Evolutionary conservation across 2,797 vertebrate species (phyloP).

Genomic region (Myoxocephalus aenaeus): DNA sequence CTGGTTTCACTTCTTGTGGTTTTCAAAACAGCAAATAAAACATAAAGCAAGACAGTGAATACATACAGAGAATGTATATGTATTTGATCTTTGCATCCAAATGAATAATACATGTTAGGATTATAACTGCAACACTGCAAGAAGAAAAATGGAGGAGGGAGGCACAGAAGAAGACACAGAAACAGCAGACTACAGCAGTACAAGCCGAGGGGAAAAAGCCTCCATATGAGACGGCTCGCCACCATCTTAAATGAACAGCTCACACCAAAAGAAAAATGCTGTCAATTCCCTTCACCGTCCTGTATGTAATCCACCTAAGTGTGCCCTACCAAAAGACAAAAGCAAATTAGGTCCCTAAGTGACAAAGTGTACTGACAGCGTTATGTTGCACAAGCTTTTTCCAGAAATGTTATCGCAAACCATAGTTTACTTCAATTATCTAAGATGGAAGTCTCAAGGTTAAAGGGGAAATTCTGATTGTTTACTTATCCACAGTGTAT

Average conservation of each 20-base stretch:
- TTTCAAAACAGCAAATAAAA: conserved; percentile 30
- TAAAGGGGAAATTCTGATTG: background rate
- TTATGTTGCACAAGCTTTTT: conserved; percentile 59
- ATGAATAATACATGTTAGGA: conserved; percentile 41
- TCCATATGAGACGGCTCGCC: background rate
- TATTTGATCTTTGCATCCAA: conserved; percentile 28
- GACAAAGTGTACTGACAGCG: conserved; percentile 29
- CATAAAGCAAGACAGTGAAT: background rate
- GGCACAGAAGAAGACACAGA: background rate
- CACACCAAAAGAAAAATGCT: conserved; percentile 13
- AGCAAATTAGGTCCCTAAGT: conserved; percentile 40
- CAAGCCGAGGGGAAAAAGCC: background rate
- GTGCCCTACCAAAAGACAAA: conserved; percentile 40
- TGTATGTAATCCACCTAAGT: conserved; percentile 18
- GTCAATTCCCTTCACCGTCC: conserved; percentile 4
- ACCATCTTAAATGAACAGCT: conserved; percentile 23
- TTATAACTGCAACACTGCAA: conserved; percentile 17
- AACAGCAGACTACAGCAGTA: background rate
- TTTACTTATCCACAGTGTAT: background rate
- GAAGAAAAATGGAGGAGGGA: background rate
- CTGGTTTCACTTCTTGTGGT: conserved; percentile 6
- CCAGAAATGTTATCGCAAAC: conserved; percentile 39
- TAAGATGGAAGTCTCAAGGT: conserved; percentile 40
- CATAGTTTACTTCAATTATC: conserved; percentile 53
- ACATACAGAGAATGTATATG: conserved; percentile 13